These are phyloP conservation scores for Lucinisca nassula DNA, from an alignment of 2,888 invertebrate species.

Conservation along the genomic window DNA sequence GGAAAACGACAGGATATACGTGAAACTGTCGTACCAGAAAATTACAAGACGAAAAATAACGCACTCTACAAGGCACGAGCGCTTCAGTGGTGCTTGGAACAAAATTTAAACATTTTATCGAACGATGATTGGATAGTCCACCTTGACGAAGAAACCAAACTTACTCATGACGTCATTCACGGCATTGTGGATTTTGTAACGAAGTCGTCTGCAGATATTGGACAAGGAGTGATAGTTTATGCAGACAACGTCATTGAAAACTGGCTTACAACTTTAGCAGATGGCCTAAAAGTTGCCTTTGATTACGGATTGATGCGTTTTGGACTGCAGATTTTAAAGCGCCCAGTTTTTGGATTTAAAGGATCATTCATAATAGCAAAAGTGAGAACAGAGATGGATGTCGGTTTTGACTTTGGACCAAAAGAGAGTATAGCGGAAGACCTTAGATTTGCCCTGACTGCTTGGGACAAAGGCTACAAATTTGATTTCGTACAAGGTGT, in stretches of 20 bases:
- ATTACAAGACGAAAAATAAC: conserved; percentile 36
- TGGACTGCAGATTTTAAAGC: conserved; percentile 35
- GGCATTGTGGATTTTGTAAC: conserved; percentile 56
- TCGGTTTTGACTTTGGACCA: conserved; percentile 61
- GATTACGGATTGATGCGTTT: conserved; percentile 55
- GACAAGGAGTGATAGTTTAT: conserved; percentile 61
- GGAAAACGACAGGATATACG: conserved; percentile 9
- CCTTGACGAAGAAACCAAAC: conserved; percentile 49
- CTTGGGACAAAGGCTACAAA: conserved; percentile 47
- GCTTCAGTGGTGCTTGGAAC: conserved; percentile 48
- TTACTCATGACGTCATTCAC: conserved; percentile 43
- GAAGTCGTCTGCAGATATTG: conserved; percentile 42
- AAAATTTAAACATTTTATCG: conserved; percentile 46
- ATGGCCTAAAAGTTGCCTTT: conserved; percentile 37
- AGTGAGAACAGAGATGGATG: conserved; percentile 29
- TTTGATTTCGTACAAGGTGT: conserved; percentile 53
- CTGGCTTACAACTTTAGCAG: conserved; percentile 59
- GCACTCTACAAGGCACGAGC: conserved; percentile 13
- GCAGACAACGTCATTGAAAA: conserved; percentile 42
- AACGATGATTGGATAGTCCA: conserved; percentile 58
- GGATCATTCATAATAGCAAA: conserved; percentile 61
- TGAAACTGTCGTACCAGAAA: conserved; percentile 41
- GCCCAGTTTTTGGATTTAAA: conserved; percentile 53
- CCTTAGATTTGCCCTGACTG: conserved; percentile 52
- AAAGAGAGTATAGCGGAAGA: conserved; percentile 61